Conservation (phyloP, 2,113 vertebrate genomes). For the Sula dactylatra region DNA sequence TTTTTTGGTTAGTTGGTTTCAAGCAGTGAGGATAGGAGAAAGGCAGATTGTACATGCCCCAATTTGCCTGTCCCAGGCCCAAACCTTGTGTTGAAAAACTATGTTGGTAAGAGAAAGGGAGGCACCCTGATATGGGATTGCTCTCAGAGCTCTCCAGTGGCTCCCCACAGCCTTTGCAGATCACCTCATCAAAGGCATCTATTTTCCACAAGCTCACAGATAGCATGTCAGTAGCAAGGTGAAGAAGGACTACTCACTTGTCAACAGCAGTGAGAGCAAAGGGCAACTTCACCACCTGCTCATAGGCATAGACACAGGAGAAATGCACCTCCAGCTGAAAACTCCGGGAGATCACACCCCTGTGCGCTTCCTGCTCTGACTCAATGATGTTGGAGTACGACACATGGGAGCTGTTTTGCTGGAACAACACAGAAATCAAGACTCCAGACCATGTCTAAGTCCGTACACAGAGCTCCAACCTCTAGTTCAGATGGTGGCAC, state of each 20-base stretch:
- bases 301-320: constrained; percentile 56
- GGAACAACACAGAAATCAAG: background rate
- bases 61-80: background rate
- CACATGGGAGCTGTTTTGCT: constrained; percentile 64
- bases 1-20: background rate
- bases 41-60: background rate
- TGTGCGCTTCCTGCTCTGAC: background rate
- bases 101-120: background rate
- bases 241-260: constrained; percentile 38
- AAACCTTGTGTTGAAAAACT: background rate
- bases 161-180: background rate
- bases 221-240: background rate
- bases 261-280: constrained; percentile 23
- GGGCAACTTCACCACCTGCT: constrained; percentile 56
- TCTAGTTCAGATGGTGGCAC: background rate
- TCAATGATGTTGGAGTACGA: background rate
- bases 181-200: background rate
- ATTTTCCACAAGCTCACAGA: background rate
- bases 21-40: background rate
- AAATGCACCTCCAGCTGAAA: constrained; percentile 36
- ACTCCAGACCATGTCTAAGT: background rate
- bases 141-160: background rate
- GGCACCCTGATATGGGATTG: background rate
- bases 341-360: constrained; percentile 28
- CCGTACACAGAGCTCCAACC: background rate